These are phyloP conservation scores for Oreortyx pictus DNA, from an alignment of 2,797 vertebrate species.

Conservation along the genomic window DNA sequence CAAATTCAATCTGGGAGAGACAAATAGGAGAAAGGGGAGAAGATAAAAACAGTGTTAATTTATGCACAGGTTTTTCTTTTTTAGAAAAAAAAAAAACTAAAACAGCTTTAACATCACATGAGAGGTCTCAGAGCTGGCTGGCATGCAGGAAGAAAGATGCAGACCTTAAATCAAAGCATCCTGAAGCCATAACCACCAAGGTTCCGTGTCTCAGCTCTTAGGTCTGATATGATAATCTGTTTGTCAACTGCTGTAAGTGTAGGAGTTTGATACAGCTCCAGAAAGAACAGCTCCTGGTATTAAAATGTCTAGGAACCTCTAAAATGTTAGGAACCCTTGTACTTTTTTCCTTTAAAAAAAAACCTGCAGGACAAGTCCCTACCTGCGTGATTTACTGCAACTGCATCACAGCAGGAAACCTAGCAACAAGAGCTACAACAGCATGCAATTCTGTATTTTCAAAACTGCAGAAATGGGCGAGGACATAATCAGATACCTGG, in stretches of 20 bases:
- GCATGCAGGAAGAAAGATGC: background rate
- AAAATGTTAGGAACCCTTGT: background rate
- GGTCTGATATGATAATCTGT: background rate
- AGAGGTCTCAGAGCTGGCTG: background rate
- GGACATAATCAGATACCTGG: background rate
- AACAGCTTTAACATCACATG: background rate
- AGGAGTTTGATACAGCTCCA: background rate
- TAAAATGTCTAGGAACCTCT: background rate
- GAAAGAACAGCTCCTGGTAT: background rate
- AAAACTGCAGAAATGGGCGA: constrained; percentile 19
- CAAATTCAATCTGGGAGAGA: constrained; percentile 92
- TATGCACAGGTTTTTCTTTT: too few species aligned
- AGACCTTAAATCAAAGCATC: background rate
- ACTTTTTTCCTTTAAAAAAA: background rate
- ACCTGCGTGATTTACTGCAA: background rate
- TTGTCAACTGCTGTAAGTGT: background rate
- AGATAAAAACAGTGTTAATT: background rate
- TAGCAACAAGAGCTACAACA: constrained; percentile 21
- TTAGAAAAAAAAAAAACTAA: too few species aligned
- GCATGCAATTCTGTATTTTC: background rate
- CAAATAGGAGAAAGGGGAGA: background rate
- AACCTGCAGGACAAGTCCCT: constrained; percentile 31
- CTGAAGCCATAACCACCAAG: background rate
- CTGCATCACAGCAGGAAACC: background rate
- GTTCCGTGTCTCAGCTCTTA: background rate